These are phyloP conservation scores for Noctua janthe DNA, from an alignment of 2,888 invertebrate species.

Conservation along the genomic window DNA sequence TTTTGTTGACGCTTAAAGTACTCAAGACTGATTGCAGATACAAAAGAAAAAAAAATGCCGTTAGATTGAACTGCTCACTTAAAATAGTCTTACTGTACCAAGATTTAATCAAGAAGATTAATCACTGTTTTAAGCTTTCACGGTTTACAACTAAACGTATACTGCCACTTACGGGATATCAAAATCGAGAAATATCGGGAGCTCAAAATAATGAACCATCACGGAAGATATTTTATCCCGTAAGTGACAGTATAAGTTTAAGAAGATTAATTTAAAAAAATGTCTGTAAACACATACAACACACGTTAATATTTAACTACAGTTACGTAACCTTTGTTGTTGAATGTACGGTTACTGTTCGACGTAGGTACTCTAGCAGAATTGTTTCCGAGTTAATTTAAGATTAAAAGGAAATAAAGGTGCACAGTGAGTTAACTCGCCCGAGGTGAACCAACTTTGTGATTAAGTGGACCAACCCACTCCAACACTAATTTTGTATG, in stretches of 20 bases:
- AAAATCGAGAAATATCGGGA: too few species aligned
- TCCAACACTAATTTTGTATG: slow-evolving; percentile 63
- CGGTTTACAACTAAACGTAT: too few species aligned
- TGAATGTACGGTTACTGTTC: slow-evolving; percentile 64
- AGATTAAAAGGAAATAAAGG: slow-evolving; percentile 77
- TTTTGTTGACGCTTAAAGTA: neutral
- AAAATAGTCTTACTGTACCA: neutral
- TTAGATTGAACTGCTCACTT: neutral
- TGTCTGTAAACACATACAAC: neutral
- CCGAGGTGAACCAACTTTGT: slow-evolving; percentile 71
- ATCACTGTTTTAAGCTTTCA: too few species aligned
- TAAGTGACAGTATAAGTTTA: too few species aligned
- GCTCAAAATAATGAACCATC: too few species aligned
- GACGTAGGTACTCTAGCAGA: slow-evolving; percentile 47
- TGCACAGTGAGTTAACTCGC: slow-evolving; percentile 69
- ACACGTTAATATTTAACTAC: slow-evolving; percentile 4
- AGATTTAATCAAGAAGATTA: too few species aligned
- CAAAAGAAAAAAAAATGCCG: neutral
- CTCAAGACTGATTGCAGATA: too few species aligned
- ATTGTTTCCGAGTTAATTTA: slow-evolving; percentile 75
- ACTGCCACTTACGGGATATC: too few species aligned
- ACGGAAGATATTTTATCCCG: too few species aligned
- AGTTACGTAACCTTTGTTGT: slow-evolving; percentile 51
- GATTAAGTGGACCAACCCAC: slow-evolving; percentile 67
- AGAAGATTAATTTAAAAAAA: neutral